Evolutionary conservation across 1,140 invertebrate species (phyloP).

Genomic region (Sycophaga agraensis): DNA sequence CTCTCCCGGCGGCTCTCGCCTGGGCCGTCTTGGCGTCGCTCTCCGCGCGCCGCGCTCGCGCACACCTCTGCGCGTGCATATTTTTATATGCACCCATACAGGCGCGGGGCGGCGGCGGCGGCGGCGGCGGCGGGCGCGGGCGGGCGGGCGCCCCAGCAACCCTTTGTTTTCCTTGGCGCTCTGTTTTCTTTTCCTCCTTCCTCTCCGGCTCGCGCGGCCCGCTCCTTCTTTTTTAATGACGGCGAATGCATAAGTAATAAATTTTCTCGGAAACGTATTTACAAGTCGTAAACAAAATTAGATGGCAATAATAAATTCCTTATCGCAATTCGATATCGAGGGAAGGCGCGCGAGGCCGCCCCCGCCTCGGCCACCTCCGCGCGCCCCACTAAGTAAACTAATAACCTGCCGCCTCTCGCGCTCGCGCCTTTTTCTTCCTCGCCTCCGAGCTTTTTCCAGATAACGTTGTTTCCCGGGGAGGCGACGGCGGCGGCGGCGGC

Average conservation of each 20-base stretch:
- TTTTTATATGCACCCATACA: not conserved
- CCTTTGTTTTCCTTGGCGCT: constrained; percentile 26
- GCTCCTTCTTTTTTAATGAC: constrained; percentile 12
- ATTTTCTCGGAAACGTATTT: constrained; percentile 29
- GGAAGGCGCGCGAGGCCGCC: constrained; percentile 34
- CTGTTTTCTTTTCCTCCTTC: constrained; percentile 14
- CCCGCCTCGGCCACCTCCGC: constrained; percentile 24
- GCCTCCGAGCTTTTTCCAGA: constrained; percentile 41
- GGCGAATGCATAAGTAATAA: constrained; percentile 23
- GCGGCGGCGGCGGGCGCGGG: no score
- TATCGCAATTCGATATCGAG: constrained; percentile 39
- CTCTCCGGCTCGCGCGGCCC: not conserved
- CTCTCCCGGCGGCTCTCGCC: not conserved
- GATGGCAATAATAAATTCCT: constrained; percentile 32
- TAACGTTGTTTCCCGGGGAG: constrained; percentile 39
- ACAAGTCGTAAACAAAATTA: constrained; percentile 30
- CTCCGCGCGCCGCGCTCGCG: no score
- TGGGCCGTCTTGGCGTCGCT: no score
- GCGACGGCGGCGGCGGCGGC: no score
- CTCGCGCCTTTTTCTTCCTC: constrained; percentile 34
- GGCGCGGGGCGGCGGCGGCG: no score
- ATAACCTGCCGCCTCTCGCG: constrained; percentile 38
- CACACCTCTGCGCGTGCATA: not conserved
- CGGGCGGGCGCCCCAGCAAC: no score
- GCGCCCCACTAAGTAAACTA: constrained; percentile 44